Conservation (phyloP, 2,888 invertebrate genomes). For the Melanchra persicariae region DNA sequence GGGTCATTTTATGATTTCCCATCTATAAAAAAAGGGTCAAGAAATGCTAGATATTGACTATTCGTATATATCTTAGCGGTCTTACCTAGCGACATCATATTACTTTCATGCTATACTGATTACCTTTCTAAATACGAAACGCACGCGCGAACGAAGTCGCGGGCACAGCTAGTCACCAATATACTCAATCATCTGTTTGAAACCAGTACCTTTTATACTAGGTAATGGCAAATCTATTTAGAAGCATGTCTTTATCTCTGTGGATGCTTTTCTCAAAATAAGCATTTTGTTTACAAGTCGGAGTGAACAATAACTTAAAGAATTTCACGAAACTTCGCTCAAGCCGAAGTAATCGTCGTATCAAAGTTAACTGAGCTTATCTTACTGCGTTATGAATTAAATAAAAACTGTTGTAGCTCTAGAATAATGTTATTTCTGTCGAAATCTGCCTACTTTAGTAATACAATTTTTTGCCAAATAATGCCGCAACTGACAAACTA, state of each 20-base stretch:
- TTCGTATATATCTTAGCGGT: no score
- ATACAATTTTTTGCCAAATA: neutral
- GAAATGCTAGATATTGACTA: no score
- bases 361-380: conserved; percentile 34
- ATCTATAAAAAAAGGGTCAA: no score
- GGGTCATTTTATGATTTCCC: no score
- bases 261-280: conserved; percentile 6
- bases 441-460: neutral
- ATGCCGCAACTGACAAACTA: neutral
- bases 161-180: no score
- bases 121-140: no score
- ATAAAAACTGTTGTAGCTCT: conserved; percentile 4
- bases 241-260: neutral
- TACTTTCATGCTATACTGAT: no score
- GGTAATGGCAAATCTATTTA: conserved; percentile 1
- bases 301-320: conserved; percentile 21
- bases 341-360: conserved; percentile 29
- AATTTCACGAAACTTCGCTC: conserved; percentile 2
- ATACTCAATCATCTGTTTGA: conserved; percentile 18
- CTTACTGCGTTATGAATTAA: conserved; percentile 15
- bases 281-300: conserved; percentile 29
- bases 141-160: no score
- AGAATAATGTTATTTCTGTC: neutral
- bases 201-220: neutral
- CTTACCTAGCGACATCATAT: no score